phyloP scores from a whole-genome alignment of 2,797 vertebrate species.

The Gallinago nigripennis region DNA sequence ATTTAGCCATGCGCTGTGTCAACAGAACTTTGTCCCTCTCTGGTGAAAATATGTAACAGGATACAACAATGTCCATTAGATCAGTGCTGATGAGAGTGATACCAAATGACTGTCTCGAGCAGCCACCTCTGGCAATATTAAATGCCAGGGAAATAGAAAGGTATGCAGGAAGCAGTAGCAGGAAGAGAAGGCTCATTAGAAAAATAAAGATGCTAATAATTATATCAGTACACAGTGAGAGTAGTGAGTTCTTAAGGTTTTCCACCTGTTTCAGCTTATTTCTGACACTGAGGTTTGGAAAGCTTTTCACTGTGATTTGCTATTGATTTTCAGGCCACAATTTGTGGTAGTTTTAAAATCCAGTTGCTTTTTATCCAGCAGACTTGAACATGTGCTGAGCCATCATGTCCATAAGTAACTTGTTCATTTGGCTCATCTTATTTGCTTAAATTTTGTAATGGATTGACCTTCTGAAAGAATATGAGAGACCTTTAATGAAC shows the following conservation, averaged over 20 bases:
- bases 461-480: not conserved
- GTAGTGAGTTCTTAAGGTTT: not conserved
- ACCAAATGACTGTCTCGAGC: not conserved
- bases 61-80: not conserved
- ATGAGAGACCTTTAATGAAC: not conserved
- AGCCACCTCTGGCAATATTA: not conserved
- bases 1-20: not conserved
- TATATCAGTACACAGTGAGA: not conserved
- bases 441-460: not conserved
- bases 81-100: not conserved
- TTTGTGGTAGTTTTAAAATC: not conserved
- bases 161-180: not conserved
- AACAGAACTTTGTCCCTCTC: not conserved
- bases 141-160: not conserved
- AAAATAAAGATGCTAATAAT: not conserved
- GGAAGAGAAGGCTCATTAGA: not conserved
- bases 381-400: not conserved
- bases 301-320: not conserved
- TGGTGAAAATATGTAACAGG: not conserved
- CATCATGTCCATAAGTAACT: not conserved
- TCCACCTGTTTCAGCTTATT: not conserved
- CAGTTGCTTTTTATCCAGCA: not conserved
- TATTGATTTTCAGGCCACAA: fast-evolving
- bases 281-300: not conserved
- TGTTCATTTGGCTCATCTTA: not conserved